These are phyloP conservation scores for Pontoporia blainvillei DNA, from an alignment of 2,113 vertebrate genomes.

Conservation along the genomic window DNA sequence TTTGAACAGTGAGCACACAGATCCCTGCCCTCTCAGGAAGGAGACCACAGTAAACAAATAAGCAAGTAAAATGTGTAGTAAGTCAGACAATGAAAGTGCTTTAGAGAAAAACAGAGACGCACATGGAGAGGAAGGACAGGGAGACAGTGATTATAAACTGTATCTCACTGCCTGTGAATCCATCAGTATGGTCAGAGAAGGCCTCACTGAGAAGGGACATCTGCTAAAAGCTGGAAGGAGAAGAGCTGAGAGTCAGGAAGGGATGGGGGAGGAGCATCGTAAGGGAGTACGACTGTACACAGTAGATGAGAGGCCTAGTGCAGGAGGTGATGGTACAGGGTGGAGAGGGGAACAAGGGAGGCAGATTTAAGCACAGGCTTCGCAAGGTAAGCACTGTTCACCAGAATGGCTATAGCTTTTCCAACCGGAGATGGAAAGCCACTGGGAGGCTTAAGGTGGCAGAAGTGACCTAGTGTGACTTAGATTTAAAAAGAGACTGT, in stretches of 20 bases:
- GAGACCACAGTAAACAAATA: background rate
- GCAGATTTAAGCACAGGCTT: background rate
- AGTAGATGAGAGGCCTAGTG: background rate
- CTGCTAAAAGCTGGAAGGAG: background rate
- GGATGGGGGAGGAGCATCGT: background rate
- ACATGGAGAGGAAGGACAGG: background rate
- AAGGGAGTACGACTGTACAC: background rate
- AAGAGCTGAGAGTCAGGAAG: background rate
- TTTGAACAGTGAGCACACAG: background rate
- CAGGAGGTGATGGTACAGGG: fast-evolving
- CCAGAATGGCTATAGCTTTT: background rate
- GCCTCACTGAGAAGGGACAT: background rate
- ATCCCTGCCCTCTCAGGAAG: background rate
- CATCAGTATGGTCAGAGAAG: background rate
- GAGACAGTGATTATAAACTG: background rate
- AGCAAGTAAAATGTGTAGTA: background rate
- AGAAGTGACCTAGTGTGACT: background rate
- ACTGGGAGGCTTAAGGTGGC: background rate
- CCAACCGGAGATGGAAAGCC: background rate
- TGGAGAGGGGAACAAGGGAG: background rate
- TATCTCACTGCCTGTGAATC: background rate
- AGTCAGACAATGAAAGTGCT: background rate
- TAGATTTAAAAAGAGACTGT: background rate
- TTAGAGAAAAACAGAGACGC: background rate
- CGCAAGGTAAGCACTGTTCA: background rate